These are phyloP conservation scores for Falcunculus frontatus DNA, from an alignment of 2,113 vertebrate species.

Conservation along the genomic window DNA sequence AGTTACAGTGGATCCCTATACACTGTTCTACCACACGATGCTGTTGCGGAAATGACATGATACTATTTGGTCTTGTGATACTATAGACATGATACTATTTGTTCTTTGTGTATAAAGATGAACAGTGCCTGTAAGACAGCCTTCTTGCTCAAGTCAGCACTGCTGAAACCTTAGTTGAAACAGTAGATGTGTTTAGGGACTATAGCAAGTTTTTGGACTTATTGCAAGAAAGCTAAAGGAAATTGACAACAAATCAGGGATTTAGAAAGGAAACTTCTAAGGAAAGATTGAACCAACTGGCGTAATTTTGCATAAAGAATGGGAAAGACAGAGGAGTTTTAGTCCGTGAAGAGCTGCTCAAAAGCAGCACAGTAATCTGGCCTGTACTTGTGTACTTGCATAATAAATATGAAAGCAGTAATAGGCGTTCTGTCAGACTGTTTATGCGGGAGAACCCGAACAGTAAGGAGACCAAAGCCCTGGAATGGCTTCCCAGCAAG, in stretches of 20 bases:
- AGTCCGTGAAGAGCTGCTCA: not conserved
- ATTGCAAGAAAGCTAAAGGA: not conserved
- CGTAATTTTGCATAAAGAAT: not conserved
- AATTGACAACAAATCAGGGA: not conserved
- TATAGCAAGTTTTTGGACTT: not conserved
- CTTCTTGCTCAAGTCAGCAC: not conserved
- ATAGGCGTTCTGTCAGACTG: not conserved
- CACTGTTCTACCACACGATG: fast-evolving
- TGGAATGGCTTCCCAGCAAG: not conserved
- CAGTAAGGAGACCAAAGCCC: not conserved
- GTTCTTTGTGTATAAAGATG: not conserved
- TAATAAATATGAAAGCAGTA: not conserved
- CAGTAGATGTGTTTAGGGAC: not conserved
- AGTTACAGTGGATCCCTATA: not conserved
- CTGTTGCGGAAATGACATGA: not conserved
- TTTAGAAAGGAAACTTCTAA: not conserved
- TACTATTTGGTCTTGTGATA: not conserved
- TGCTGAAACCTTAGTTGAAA: not conserved
- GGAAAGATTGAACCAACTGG: not conserved
- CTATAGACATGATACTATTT: not conserved
- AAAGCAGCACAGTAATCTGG: not conserved
- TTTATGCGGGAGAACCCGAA: not conserved
- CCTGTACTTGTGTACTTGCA: not conserved
- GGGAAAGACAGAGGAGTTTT: not conserved
- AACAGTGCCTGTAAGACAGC: not conserved